phyloP scores from a whole-genome alignment of 2,888 invertebrate species.

The Pristionchus japonicus region DNA sequence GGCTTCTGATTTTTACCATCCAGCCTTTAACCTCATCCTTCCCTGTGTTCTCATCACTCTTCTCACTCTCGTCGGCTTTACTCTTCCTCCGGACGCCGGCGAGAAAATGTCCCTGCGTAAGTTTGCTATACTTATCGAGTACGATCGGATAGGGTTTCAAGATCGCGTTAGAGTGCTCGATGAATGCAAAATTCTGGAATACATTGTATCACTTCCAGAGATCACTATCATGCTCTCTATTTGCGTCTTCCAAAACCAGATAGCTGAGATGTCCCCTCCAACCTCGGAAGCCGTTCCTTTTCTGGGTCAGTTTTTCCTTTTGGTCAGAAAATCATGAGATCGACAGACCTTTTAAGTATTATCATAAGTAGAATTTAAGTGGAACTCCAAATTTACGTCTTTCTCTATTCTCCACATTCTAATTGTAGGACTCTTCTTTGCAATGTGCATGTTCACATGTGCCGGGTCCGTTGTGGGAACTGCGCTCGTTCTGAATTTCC shows the following conservation, averaged over 20 bases:
- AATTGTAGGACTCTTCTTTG: conserved; percentile 65
- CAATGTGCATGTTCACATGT: conserved; percentile 65
- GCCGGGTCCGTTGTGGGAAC: conserved; percentile 64
- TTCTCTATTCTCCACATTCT: too few relatives aligned
- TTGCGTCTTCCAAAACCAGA: conserved; percentile 69
- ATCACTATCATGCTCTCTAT: conserved; percentile 69
- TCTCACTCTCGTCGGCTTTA: conserved; percentile 77
- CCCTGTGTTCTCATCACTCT: conserved; percentile 80
- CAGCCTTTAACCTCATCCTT: conserved; percentile 93
- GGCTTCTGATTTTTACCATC: conserved; percentile 18
- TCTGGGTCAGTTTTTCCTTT: conserved; percentile 49
- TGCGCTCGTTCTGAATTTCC: conserved; percentile 63
- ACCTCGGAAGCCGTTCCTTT: conserved; percentile 67
- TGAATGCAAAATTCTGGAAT: background rate
- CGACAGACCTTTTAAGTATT: too few relatives aligned
- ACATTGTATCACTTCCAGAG: conserved; percentile 52
- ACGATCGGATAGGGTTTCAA: background rate
- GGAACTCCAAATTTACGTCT: background rate
- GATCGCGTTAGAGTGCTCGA: background rate
- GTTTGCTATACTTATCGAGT: background rate
- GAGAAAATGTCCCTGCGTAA: conserved; percentile 68
- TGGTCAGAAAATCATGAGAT: background rate
- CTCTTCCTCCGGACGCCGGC: conserved; percentile 67
- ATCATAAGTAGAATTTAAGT: too few relatives aligned
- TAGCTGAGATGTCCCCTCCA: conserved; percentile 66